Conservation (phyloP, 1,140 invertebrate genomes). For the Kradibia gibbosae region DNA sequence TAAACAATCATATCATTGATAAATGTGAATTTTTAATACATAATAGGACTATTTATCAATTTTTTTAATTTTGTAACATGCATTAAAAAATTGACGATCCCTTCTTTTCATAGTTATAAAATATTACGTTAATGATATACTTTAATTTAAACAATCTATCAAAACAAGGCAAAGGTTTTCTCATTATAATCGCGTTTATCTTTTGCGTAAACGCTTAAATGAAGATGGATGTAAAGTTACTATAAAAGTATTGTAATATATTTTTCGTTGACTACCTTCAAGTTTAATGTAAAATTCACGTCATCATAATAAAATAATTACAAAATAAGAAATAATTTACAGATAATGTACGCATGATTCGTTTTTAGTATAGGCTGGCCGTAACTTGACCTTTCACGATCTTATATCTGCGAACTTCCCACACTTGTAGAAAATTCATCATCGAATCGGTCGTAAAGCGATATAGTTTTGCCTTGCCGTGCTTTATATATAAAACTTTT, state of each 20-base stretch:
- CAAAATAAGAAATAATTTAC: constrained; percentile 18
- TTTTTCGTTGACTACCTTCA: too few relatives aligned
- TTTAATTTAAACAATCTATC: background rate
- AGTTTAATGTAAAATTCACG: background rate
- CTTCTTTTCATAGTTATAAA: too few relatives aligned
- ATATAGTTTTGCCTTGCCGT: background rate
- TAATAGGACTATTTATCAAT: too few relatives aligned
- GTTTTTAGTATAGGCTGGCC: background rate
- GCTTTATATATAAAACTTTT: background rate
- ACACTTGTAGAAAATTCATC: background rate
- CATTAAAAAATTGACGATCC: too few relatives aligned
- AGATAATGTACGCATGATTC: background rate
- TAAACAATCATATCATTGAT: too few relatives aligned
- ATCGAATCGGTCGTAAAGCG: constrained; percentile 23
- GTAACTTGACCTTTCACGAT: too few relatives aligned
- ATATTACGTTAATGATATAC: background rate
- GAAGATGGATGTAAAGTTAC: background rate
- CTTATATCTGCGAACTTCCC: background rate
- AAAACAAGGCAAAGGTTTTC: background rate
- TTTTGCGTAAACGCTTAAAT: background rate
- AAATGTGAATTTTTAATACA: too few relatives aligned
- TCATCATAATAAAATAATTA: background rate
- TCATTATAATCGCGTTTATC: background rate
- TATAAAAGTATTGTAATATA: background rate
- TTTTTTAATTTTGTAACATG: too few relatives aligned